Evolutionary conservation across 2,888 invertebrate species (phyloP).

Genomic region (Eupithecia exiguata): DNA sequence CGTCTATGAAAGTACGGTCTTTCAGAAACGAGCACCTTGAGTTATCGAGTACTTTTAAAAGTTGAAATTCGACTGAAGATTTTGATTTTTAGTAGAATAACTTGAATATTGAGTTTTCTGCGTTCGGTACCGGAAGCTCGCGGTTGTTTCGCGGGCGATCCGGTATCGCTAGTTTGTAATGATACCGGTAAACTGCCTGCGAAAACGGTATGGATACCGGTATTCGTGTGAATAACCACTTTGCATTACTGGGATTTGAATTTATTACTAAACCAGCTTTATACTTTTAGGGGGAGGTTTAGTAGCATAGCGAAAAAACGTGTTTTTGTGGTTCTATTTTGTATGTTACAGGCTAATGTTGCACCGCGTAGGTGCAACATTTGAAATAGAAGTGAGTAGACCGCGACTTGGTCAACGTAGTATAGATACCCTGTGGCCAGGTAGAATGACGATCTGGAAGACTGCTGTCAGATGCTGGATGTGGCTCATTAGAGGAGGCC

Average conservation of each 20-base stretch:
- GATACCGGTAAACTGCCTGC: constrained; percentile 26
- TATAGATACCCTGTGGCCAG: not conserved
- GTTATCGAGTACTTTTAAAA: too few relatives aligned
- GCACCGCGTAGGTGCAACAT: not conserved
- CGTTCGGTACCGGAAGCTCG: constrained; percentile 25
- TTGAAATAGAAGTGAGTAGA: not conserved
- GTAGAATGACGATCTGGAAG: not conserved
- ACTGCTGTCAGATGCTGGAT: not conserved
- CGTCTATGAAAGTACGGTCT: too few relatives aligned
- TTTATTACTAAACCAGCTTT: not conserved
- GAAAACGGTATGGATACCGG: constrained; percentile 12
- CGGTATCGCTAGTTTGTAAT: constrained; percentile 31
- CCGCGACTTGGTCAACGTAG: not conserved
- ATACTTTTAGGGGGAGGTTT: not conserved
- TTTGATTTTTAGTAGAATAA: too few relatives aligned
- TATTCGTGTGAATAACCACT: constrained; percentile 21
- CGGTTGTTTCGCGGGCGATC: constrained; percentile 23
- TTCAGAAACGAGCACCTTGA: too few relatives aligned
- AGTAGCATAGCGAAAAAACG: not conserved
- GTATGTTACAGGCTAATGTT: not conserved
- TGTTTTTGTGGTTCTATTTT: not conserved
- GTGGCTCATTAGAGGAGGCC: not conserved
- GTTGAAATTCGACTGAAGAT: too few relatives aligned
- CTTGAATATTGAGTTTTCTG: constrained; percentile 8
- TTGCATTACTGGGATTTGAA: constrained; percentile 7